Percentiles rank a stretch among this genome's conserved stretches.
These are phyloP conservation scores for Malachius bipustulatus DNA, from an alignment of 2,888 invertebrate species.

Conservation along the genomic window DNA sequence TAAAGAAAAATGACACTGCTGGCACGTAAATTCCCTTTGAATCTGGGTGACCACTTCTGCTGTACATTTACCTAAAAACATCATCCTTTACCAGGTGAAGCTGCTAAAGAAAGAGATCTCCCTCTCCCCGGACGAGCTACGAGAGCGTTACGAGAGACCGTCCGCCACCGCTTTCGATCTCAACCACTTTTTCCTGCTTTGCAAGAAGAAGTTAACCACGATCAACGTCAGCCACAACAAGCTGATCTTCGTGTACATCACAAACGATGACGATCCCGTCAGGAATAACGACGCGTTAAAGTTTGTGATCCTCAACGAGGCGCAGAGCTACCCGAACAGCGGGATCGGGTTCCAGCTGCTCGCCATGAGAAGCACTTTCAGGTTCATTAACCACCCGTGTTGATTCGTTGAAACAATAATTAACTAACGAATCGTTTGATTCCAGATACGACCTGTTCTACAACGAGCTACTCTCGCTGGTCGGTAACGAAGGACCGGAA, in stretches of 20 bases:
- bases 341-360: constrained; percentile 11
- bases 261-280: constrained; percentile 27
- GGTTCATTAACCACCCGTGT: too few species aligned
- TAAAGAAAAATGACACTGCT: too few species aligned
- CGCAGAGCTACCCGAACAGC: constrained; percentile 23
- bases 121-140: constrained; percentile 20
- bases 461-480: constrained; percentile 25
- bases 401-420: too few species aligned
- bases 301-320: constrained; percentile 27
- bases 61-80: too few species aligned
- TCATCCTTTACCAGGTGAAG: constrained; percentile 22
- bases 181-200: constrained; percentile 23
- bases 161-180: too few species aligned
- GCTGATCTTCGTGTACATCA: constrained; percentile 24
- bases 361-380: too few species aligned
- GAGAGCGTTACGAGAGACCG: constrained; percentile 18
- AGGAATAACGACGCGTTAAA: constrained; percentile 21
- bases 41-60: too few species aligned
- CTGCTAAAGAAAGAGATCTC: constrained; percentile 19
- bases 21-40: too few species aligned
- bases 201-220: constrained; percentile 25
- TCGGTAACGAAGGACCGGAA: constrained; percentile 15
- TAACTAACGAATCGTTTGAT: constrained; percentile 16
- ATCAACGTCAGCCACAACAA: constrained; percentile 22
- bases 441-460: constrained; percentile 27